Base-by-base conservation (phyloP, 2,113 vertebrate species). In the Oenanthe melanoleuca region DNA sequence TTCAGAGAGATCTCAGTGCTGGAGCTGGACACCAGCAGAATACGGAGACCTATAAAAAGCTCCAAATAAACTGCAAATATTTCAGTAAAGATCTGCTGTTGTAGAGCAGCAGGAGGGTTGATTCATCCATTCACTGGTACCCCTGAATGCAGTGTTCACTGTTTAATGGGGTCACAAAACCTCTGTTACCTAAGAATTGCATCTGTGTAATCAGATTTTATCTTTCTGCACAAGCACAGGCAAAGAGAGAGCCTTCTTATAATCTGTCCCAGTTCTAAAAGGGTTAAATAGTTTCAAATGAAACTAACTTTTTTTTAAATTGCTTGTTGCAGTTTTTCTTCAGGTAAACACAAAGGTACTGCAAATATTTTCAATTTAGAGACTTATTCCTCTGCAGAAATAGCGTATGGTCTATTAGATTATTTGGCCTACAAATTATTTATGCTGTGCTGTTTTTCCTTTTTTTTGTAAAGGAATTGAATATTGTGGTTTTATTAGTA, bases 101-200 rank as follows among this genome's bases (percentile, higher is more conserved):
- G 61, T 42, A 63, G 14, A 74, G 26, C 11, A 56, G 12, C 9
- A 70, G 55, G 21, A 49, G 22, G 26, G 21, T 12, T 20, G 42
- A 44, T 56, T 38, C n/a, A n/a, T n/a, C 17, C 2, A 1, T 45
- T 83, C 59, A 14, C 7, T 9, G 6, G 8, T 34, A 12, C 6
- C 33, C 5, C 20, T 37, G 3, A 4, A 16, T 14, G 29, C 14
- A 34, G 12, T 3, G 1, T 14, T 15, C 13, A 12, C 26, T 25
- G 15, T 22, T 49, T 5, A 23, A 20, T 8, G 29, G 37, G 26
- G 15, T 14, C 49, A 49, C 19, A 69, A 79, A 80, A 15, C 6
- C 11, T 37, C 20, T 23, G 0, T n/a, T 40, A 24, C 44, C 17
- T 12, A 25, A 12, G n/a, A 79, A 37, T 15, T 25, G 5, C 53